Conservation (phyloP, 1,140 invertebrate species). For the Goniozus legneri region DNA sequence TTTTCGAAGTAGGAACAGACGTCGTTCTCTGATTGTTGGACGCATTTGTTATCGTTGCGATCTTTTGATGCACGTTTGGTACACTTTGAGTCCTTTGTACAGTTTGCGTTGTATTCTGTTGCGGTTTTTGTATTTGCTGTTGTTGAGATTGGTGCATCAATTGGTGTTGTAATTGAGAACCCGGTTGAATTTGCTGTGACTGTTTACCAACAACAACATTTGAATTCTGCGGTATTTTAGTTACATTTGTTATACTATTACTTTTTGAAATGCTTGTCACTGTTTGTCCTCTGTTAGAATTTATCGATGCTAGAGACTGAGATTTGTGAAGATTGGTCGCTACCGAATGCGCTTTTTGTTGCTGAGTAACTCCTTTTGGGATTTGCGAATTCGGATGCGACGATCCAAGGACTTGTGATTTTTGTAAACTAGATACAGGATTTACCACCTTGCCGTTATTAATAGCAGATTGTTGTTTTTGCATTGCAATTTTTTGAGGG, state of each 20-base stretch:
- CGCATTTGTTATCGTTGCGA: slow-evolving; percentile 26
- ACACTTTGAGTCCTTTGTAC: slow-evolving; percentile 25
- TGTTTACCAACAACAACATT: slow-evolving; percentile 15
- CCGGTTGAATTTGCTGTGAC: slow-evolving; percentile 10
- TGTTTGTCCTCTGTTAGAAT: slow-evolving; percentile 29
- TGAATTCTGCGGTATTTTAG: slow-evolving; percentile 27
- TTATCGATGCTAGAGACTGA: slow-evolving; percentile 26
- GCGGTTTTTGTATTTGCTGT: too few species aligned
- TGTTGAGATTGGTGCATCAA: slow-evolving; percentile 26
- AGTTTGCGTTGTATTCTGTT: too few species aligned
- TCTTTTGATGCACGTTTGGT: slow-evolving; percentile 26
- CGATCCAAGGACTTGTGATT: slow-evolving; percentile 29
- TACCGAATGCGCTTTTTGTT: slow-evolving; percentile 23
- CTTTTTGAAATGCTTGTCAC: slow-evolving; percentile 45
- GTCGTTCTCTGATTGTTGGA: slow-evolving; percentile 28
- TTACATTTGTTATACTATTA: slow-evolving; percentile 38
- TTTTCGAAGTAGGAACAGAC: slow-evolving; percentile 20
- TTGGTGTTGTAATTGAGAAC: slow-evolving; percentile 24
- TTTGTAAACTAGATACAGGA: slow-evolving; percentile 41
- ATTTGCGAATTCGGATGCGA: slow-evolving; percentile 9
- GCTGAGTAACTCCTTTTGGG: slow-evolving; percentile 26
- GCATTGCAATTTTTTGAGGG: slow-evolving; percentile 21
- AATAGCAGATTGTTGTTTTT: slow-evolving; percentile 7
- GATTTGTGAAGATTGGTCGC: slow-evolving; percentile 29
- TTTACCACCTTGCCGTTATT: slow-evolving; percentile 40